Evolutionary conservation across 1,140 invertebrate genomes (phyloP).

Genomic region (Drosophila rhopaloa): DNA sequence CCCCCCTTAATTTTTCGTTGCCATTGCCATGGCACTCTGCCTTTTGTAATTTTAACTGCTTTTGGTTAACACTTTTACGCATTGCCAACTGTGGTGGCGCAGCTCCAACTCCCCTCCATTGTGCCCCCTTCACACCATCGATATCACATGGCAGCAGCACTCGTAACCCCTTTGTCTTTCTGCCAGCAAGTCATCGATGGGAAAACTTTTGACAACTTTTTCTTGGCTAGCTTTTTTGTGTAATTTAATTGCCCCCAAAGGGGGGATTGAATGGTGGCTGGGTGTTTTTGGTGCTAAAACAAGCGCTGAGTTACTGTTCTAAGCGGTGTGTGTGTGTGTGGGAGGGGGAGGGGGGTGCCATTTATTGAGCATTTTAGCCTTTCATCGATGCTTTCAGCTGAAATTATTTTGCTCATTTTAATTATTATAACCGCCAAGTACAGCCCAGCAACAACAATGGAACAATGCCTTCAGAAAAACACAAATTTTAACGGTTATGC

Average conservation of each 20-base stretch:
- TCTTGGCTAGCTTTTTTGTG: constrained; percentile 62
- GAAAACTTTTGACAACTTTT: constrained; percentile 76
- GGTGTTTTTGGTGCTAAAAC: constrained; percentile 20
- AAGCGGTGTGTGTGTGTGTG: constrained; percentile 2
- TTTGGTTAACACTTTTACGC: constrained; percentile 82
- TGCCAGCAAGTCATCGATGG: constrained; percentile 69
- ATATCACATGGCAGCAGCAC: constrained; percentile 67
- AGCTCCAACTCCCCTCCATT: background rate
- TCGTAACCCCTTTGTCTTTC: constrained; percentile 24
- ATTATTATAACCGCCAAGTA: constrained; percentile 81
- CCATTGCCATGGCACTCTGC: constrained; percentile 72
- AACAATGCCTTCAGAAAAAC: constrained; percentile 56
- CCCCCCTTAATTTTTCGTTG: constrained; percentile 8
- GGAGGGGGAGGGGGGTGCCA: constrained; percentile 11
- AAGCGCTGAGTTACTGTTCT: constrained; percentile 61
- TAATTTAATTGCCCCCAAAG: constrained; percentile 71
- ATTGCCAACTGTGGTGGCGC: constrained; percentile 67
- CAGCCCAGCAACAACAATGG: constrained; percentile 32
- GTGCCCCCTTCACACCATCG: constrained; percentile 41
- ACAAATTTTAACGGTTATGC: constrained; percentile 79
- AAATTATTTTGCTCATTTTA: constrained; percentile 83
- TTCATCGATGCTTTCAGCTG: constrained; percentile 79
- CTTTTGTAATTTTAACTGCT: constrained; percentile 83
- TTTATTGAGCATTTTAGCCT: constrained; percentile 82
- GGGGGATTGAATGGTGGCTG: constrained; percentile 14